Evolutionary conservation across 2,797 vertebrate species (phyloP).

Genomic region (Sebastes baramenuke): DNA sequence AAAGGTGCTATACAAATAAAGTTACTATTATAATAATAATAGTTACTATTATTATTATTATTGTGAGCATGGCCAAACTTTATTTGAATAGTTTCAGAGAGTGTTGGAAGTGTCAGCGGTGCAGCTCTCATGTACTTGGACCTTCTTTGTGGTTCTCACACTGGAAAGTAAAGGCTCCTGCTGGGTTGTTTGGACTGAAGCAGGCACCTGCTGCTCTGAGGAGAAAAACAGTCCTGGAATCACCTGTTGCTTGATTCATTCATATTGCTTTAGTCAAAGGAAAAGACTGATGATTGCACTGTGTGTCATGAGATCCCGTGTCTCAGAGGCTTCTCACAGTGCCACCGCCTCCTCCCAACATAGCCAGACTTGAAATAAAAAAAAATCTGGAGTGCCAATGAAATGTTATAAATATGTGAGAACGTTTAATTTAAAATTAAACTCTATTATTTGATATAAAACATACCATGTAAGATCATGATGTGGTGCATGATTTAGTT

Average conservation of each 20-base stretch:
- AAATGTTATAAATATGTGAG: conserved; percentile 10
- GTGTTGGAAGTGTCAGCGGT: not conserved
- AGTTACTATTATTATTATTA: not conserved
- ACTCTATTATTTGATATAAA: conserved; percentile 33
- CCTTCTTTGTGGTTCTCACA: conserved; percentile 28
- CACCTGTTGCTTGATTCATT: conserved; percentile 53
- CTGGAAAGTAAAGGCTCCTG: conserved; percentile 31
- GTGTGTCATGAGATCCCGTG: conserved; percentile 48
- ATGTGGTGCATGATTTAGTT: conserved; percentile 20
- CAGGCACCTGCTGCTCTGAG: conserved; percentile 47
- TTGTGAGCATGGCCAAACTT: not conserved
- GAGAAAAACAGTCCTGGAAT: conserved; percentile 37
- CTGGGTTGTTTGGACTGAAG: conserved; percentile 44
- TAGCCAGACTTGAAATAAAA: conserved; percentile 4
- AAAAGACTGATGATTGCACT: conserved; percentile 1
- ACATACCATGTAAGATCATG: conserved; percentile 18
- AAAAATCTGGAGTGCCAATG: not conserved
- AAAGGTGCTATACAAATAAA: too few relatives aligned
- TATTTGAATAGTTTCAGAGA: not conserved
- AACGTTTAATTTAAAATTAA: not conserved
- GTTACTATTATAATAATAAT: not conserved
- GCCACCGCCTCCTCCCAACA: not conserved
- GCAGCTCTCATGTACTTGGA: conserved; percentile 7
- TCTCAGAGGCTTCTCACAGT: conserved; percentile 51
- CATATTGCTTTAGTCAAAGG: conserved; percentile 23